Evolutionary conservation across 2,888 invertebrate genomes (phyloP).

Genomic region (Drosophila maculinotata): DNA sequence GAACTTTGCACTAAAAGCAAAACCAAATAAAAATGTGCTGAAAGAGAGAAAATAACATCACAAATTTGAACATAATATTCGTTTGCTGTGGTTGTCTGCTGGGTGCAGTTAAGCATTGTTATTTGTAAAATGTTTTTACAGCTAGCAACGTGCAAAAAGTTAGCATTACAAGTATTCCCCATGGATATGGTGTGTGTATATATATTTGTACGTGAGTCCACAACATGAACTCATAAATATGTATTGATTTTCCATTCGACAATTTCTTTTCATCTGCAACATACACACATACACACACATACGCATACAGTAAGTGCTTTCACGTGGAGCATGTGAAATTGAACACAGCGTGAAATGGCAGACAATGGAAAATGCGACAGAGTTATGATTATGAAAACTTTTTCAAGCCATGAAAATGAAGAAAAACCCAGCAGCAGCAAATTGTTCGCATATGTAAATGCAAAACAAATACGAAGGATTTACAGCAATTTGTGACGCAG

Average conservation of each 20-base stretch:
- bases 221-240: constrained; percentile 78
- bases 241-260: constrained; percentile 78
- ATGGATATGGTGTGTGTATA: constrained; percentile 45
- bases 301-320: constrained; percentile 53
- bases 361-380: constrained; percentile 59
- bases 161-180: constrained; percentile 20
- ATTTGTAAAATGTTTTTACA: constrained; percentile 54
- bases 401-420: constrained; percentile 29
- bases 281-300: constrained; percentile 3
- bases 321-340: constrained; percentile 59
- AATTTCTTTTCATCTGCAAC: constrained; percentile 58
- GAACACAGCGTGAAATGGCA: constrained; percentile 59
- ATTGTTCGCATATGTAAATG: constrained; percentile 52
- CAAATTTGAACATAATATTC: constrained; percentile 5
- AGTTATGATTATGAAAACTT: constrained; percentile 79
- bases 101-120: constrained; percentile 2
- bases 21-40: constrained; percentile 39
- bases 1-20: constrained; percentile 16
- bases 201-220: constrained; percentile 68
- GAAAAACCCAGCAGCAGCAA: constrained; percentile 16
- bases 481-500: constrained; percentile 63
- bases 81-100: constrained; percentile 5
- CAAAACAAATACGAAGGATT: constrained; percentile 58
- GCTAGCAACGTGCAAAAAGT: constrained; percentile 51
- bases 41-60: background rate